A percentile compares a stretch with the other conserved stretches of the same genome.
phyloP scores from a whole-genome alignment of 2,888 invertebrate species.

The Aphodius granarius region DNA sequence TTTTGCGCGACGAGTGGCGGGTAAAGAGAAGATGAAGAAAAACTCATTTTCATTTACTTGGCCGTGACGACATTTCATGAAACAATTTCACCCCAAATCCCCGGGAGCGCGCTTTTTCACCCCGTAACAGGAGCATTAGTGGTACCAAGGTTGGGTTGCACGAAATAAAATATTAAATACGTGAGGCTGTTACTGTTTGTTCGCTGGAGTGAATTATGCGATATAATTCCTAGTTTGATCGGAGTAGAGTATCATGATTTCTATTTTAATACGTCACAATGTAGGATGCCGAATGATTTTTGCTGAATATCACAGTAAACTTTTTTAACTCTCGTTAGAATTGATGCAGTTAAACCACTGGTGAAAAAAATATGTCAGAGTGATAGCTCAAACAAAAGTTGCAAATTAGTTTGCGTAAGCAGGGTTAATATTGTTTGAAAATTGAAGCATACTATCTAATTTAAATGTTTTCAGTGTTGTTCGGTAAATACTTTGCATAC shows the following conservation, averaged over 20 bases:
- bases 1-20: not conserved
- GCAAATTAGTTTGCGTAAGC: no score
- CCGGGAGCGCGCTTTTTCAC: not conserved
- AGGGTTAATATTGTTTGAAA: no score
- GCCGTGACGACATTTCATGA: not conserved
- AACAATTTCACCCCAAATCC: not conserved
- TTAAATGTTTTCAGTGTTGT: no score
- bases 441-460: no score
- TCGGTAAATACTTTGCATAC: not conserved
- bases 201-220: not conserved
- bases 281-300: no score
- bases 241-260: not conserved
- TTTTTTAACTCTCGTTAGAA: no score
- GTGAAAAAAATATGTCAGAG: no score
- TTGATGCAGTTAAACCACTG: no score
- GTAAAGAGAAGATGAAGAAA: not conserved
- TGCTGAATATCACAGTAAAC: no score
- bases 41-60: not conserved
- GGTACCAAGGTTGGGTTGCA: not conserved
- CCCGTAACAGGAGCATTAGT: not conserved
- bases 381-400: no score
- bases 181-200: not conserved
- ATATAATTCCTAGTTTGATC: not conserved
- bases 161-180: not conserved
- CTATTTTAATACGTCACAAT: not conserved